These are phyloP conservation scores for Motacilla tschutschensis DNA, from an alignment of 2,113 vertebrate species.

Conservation along the genomic window DNA sequence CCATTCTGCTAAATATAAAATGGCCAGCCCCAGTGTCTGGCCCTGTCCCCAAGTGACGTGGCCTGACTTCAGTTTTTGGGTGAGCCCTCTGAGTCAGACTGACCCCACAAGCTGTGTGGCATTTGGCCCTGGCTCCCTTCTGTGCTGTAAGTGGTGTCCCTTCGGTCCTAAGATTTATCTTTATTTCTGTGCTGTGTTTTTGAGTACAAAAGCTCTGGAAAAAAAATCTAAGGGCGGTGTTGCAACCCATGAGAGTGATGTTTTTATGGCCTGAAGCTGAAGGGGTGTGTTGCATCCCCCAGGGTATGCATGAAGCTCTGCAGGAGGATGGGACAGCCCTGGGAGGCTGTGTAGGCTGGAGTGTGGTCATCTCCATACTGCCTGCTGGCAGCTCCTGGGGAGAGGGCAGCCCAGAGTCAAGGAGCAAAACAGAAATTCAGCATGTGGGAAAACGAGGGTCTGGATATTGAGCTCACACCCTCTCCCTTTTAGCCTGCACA, in stretches of 20 bases:
- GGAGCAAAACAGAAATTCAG: not conserved
- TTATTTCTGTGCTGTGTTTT: not conserved
- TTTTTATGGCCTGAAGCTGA: not conserved
- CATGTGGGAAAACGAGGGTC: not conserved
- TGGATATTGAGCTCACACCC: rapidly evolving
- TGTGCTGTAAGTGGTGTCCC: not conserved
- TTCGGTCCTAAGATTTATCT: not conserved
- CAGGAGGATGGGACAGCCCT: not conserved
- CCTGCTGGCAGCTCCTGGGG: not conserved
- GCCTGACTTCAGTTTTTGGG: not conserved
- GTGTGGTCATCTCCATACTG: not conserved
- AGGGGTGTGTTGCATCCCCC: not conserved
- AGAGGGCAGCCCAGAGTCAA: not conserved
- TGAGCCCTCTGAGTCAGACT: not conserved
- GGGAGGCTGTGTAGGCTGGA: not conserved
- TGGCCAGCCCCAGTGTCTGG: not conserved
- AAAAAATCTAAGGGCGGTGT: not conserved
- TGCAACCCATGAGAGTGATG: not conserved
- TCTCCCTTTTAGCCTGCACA: not conserved
- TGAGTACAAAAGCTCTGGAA: not conserved
- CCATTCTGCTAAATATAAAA: not conserved
- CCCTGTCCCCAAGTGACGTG: not conserved
- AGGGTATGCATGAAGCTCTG: not conserved
- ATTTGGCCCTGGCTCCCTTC: not conserved
- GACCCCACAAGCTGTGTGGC: not conserved